A percentile compares a stretch with the other conserved stretches of the same genome.
These are phyloP conservation scores for Diaprepes abbreviatus DNA, from an alignment of 2,888 invertebrate species.

Conservation along the genomic window DNA sequence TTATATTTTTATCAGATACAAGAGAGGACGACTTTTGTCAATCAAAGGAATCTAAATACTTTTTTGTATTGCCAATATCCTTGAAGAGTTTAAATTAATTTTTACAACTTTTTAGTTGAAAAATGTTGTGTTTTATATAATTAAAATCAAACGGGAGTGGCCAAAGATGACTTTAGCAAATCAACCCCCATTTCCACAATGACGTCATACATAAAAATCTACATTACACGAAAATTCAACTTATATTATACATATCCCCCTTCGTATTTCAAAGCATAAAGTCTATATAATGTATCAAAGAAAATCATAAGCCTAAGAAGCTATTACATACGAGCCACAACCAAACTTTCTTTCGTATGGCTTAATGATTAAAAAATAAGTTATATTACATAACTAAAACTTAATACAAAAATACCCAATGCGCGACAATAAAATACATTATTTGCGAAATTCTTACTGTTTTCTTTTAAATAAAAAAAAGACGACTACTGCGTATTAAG, in stretches of 20 bases:
- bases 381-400: constrained; percentile 1
- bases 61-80: too few species aligned
- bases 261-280: neutral
- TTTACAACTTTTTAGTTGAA: too few species aligned
- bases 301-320: neutral
- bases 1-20: neutral
- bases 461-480: constrained; percentile 4
- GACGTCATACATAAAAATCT: too few species aligned
- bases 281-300: neutral
- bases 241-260: neutral
- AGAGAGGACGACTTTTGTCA: neutral
- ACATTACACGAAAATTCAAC: neutral
- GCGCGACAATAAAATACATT: neutral
- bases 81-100: too few species aligned
- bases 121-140: too few species aligned
- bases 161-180: too few species aligned
- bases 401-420: neutral
- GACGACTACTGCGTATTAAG: constrained; percentile 3
- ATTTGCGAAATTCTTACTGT: neutral
- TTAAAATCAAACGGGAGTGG: too few species aligned
- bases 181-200: too few species aligned
- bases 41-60: neutral
- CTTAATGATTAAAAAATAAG: neutral
- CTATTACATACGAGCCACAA: constrained; percentile 8
- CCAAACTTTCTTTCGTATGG: neutral